Conservation (phyloP, 2,888 invertebrate genomes). For the Drosophila neonasuta region DNA sequence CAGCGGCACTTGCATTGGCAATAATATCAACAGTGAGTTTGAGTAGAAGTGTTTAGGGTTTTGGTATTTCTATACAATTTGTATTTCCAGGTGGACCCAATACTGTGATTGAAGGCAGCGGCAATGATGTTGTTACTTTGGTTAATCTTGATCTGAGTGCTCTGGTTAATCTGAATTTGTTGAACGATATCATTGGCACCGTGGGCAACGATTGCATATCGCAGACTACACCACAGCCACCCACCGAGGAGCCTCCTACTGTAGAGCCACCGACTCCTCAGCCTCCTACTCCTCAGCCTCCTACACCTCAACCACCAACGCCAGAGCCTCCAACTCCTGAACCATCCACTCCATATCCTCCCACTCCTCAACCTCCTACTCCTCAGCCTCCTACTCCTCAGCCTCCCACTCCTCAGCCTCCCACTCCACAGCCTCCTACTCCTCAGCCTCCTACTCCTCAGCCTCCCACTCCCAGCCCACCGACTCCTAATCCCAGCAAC, state of each 20-base stretch:
- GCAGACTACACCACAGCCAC: conserved; percentile 10
- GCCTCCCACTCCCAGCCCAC: conserved; percentile 41
- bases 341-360: conserved; percentile 26
- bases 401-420: conserved; percentile 11
- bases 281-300: conserved; percentile 37
- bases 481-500: conserved; percentile 53
- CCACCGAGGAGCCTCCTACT: conserved; percentile 28
- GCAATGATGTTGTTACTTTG: conserved; percentile 45
- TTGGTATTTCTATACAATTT: neutral
- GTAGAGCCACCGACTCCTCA: conserved; percentile 26
- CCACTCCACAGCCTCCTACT: conserved; percentile 14
- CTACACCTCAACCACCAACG: conserved; percentile 45
- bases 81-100: conserved; percentile 37
- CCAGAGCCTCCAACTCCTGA: conserved; percentile 4
- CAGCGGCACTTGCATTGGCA: conserved; percentile 48
- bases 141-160: conserved; percentile 45
- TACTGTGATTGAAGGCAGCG: conserved; percentile 45
- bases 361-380: conserved; percentile 37
- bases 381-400: conserved; percentile 42
- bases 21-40: conserved; percentile 38
- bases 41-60: too few species aligned
- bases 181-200: conserved; percentile 45
- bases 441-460: conserved; percentile 33
- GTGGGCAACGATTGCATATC: conserved; percentile 49
- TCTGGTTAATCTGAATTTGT: conserved; percentile 21